phyloP scores from a whole-genome alignment of 2,797 vertebrate genomes.

The Clarias platycephalus region DNA sequence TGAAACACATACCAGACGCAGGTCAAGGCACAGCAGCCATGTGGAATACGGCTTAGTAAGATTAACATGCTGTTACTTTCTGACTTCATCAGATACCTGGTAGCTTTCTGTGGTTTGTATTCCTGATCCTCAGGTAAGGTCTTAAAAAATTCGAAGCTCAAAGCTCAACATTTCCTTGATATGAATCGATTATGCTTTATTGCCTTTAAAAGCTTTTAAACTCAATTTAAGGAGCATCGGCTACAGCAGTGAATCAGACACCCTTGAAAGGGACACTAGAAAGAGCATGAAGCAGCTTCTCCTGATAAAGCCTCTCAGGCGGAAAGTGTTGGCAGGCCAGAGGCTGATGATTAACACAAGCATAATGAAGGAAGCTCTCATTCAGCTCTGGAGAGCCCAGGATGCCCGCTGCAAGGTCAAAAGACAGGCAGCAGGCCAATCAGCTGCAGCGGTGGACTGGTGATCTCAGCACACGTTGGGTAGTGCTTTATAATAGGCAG shows the following conservation, averaged over 20 bases:
- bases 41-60: conserved; percentile 1
- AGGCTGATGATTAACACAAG: conserved; percentile 56
- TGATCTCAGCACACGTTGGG: conserved; percentile 22
- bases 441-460: conserved; percentile 25
- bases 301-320: conserved; percentile 40
- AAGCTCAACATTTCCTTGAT: not conserved
- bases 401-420: conserved; percentile 70
- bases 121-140: not conserved
- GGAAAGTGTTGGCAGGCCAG: conserved; percentile 39
- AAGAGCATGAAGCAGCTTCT: conserved; percentile 22
- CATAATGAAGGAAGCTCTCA: conserved; percentile 69
- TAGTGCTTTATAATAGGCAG: conserved; percentile 29
- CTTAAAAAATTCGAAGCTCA: not conserved
- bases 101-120: not conserved
- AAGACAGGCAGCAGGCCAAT: conserved; percentile 64
- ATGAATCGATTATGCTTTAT: not conserved
- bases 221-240: conserved; percentile 30
- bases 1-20: conserved; percentile 60
- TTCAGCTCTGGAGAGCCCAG: conserved; percentile 63
- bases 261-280: conserved; percentile 1
- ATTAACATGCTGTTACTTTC: not conserved
- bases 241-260: conserved; percentile 18
- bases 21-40: conserved; percentile 67
- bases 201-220: not conserved
- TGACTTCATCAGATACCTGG: conserved; percentile 5